Base-by-base conservation (phyloP, 2,888 invertebrate genomes). In the Drosophila fungiperda region DNA sequence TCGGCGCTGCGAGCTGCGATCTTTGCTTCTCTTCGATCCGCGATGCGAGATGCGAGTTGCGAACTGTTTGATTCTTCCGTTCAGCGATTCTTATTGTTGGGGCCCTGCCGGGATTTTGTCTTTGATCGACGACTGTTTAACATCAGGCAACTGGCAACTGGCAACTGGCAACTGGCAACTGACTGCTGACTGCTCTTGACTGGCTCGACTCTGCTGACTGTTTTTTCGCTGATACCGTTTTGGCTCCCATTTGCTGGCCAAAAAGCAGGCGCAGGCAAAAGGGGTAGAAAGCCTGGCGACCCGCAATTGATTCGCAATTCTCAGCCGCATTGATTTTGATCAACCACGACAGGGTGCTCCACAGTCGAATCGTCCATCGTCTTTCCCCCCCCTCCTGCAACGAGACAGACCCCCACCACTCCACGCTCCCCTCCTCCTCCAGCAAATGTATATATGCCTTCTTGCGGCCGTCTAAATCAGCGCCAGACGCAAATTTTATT, bases 271-370 rank as follows among this genome's bases (percentile, higher is more conserved):
- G 71, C 52, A 53, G 54, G 36, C 26, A 23, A 15, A 15, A 45
- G 54, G 52, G 74, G 75, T 64, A 67, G 62, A 70, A 71, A 64
- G 78, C 68, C 77, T 69, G 80, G 67, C 80, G 80, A 54, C 72
- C 76, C 74, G 90, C 87, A 87, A 87, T 87, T 90, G 90, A 87
- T 87, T 87, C 90, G 87, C 87, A 86, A 88, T 87, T 78, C 89
- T 89, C 76, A 76, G 82, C 76, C 76, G 68, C 83, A 88, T 88
- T 87, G 87, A 87, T 87, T 89, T 88, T 87, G 87, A 87, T 87
- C 90, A 74, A 74, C 84, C 80, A 82, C 90, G 87, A 87, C 90
- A 87, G 85, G 90, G 88, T 86, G 77, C 87, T 58, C 64, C 80
- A 59, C 64, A n/a, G 32, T 52, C 35, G 20, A 20, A 45, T 45